Evolutionary conservation across 2,113 vertebrate species (phyloP), one percentile per base, ranked within the genome.

Genomic region (Cromileptes altivelis): DNA sequence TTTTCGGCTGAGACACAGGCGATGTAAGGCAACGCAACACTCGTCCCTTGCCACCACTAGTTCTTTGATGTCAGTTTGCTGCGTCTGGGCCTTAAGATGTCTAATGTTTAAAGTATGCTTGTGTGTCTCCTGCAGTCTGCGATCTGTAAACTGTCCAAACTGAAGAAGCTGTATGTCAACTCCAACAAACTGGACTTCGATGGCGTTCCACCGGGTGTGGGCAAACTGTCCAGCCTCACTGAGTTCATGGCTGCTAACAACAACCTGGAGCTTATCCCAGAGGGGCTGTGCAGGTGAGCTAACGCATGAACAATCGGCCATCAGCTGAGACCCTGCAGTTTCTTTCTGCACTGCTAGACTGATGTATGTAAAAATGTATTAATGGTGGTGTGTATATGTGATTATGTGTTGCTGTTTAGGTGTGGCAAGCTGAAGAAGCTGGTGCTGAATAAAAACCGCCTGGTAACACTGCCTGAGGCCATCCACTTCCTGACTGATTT

Each of bases 211-310:
- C 98, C 98, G 0, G 97, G 98, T 62, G 97, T 99, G 0, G 98
- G 98, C 72, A 99, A 99, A 89, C 96, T 99, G 52, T 53, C 80
- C 84, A 97, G 80, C 90, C 95, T 99, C 5, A 96, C 96, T 62
- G 98, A 99, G 93, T 99, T 99, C 89, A 98, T 99, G 98, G 98
- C 98, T 0, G 97, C 98, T 17, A 97, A 98, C 94, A 99, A 99
- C 93, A 99, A 98, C 94, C 93, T 99, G 88, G 98, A 99, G 77
- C 97, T 99, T 49, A 96, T 99, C 81, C 98, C 98, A 0, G 98
- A 99, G 81, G 98, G 98, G 30, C 95, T 99, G 47, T 99, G 98
- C 97, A 97, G 98, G 98, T 99, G 37, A 53, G 17, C 30, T 55
- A 13, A 55, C 10, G 2, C 30, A 40, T 27, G n/a, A 25, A 25